Conservation (phyloP, 2,797 vertebrate species). For the Petrocephalus schoutedeni region DNA sequence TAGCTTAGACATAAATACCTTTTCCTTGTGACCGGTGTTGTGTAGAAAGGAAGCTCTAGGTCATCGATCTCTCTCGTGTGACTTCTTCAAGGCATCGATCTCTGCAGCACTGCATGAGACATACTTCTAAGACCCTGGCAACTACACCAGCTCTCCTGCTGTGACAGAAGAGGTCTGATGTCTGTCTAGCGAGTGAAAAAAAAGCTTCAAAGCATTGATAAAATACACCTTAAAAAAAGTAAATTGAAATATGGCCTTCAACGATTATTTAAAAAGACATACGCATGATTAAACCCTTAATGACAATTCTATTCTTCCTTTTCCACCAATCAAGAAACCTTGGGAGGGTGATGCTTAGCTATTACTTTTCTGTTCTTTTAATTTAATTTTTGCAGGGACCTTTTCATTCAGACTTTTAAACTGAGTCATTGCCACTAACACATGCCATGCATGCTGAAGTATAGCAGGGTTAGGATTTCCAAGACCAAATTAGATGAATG, state of each 20-base stretch:
- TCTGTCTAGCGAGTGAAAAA: not conserved
- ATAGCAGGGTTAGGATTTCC: conserved; percentile 3
- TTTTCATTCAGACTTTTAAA: conserved; percentile 1
- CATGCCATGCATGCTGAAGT: not conserved
- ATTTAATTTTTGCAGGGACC: not conserved
- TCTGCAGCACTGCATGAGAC: not conserved
- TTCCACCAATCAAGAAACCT: not conserved
- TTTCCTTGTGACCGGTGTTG: conserved; percentile 13
- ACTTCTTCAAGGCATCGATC: not conserved
- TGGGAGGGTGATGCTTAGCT: not conserved
- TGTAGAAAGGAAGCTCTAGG: not conserved
- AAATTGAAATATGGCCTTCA: not conserved
- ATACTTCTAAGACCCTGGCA: conserved; percentile 15
- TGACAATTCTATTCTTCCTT: not conserved
- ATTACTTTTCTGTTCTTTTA: not conserved
- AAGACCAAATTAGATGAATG: not conserved
- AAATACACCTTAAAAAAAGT: not conserved
- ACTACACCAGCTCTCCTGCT: not conserved
- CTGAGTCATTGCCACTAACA: not conserved
- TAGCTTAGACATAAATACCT: not conserved
- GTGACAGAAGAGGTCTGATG: not conserved
- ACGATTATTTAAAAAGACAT: not conserved
- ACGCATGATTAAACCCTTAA: not conserved
- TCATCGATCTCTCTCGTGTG: not conserved
- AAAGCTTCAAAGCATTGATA: not conserved